Evolutionary conservation across 2,888 invertebrate species (phyloP).

Genomic region (Amphipoea oculea): DNA sequence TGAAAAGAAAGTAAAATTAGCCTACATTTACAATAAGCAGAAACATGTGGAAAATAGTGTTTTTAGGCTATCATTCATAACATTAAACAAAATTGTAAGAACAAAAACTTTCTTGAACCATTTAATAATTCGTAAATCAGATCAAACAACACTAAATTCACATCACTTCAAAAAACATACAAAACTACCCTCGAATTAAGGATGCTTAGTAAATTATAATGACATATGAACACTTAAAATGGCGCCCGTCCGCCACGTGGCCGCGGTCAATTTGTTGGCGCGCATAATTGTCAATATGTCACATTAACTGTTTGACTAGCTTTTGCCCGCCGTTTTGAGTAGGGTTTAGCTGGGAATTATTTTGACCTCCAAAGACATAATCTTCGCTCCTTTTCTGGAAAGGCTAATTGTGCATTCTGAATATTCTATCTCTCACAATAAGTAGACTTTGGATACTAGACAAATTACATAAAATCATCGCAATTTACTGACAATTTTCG

Average conservation of each 20-base stretch:
- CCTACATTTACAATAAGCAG: neutral
- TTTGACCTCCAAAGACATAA: neutral
- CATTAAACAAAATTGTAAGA: neutral
- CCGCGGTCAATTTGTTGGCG: conserved; percentile 50
- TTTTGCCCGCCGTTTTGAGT: neutral
- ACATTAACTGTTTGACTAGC: conserved; percentile 23
- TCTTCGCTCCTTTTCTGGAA: neutral
- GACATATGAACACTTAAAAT: conserved; percentile 58
- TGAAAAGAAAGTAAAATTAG: neutral
- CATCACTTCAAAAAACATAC: neutral
- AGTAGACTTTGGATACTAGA: neutral
- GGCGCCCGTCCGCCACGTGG: conserved; percentile 65
- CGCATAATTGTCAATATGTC: conserved; percentile 56
- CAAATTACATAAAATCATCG: neutral
- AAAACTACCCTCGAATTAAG: conserved; percentile 45
- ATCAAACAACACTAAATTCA: conserved; percentile 1
- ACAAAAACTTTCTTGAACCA: neutral
- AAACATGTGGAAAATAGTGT: neutral
- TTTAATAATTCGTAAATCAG: neutral
- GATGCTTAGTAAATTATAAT: conserved; percentile 42
- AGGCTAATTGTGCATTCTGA: neutral
- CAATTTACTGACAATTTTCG: neutral
- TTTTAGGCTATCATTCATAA: no score
- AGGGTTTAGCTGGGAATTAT: conserved; percentile 3
- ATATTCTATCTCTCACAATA: neutral